Conservation (phyloP, 2,113 vertebrate genomes). For the Gnathonemus longibarbis region DNA sequence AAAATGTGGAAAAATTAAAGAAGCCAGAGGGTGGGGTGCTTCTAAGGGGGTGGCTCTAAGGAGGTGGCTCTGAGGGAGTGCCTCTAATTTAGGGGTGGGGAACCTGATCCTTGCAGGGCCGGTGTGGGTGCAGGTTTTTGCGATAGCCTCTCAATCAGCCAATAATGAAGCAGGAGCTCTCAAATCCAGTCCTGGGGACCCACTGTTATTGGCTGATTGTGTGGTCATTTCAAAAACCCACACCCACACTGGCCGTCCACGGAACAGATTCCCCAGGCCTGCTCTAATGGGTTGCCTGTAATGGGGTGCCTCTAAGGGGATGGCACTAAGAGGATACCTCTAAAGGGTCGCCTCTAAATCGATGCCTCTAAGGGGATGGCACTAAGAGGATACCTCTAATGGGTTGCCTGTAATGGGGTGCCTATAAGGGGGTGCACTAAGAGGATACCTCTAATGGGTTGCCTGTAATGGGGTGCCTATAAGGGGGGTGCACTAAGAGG, state of each 20-base stretch:
- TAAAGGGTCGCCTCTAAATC: background rate
- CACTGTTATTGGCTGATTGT: too few relatives aligned
- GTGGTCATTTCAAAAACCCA: too few relatives aligned
- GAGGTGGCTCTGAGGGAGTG: background rate
- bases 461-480: background rate
- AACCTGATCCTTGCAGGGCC: too few relatives aligned
- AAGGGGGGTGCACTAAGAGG: background rate
- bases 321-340: background rate
- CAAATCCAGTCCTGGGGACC: too few relatives aligned
- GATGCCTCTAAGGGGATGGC: too few relatives aligned
- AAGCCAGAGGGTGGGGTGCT: background rate
- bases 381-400: background rate
- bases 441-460: constrained; percentile 17
- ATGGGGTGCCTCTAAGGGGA: background rate
- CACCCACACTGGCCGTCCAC: too few relatives aligned
- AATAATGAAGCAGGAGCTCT: too few relatives aligned
- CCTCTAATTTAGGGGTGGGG: background rate
- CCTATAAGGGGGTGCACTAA: background rate
- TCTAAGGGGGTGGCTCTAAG: background rate
- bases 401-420: background rate
- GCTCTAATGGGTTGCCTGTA: background rate
- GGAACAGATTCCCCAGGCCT: too few relatives aligned
- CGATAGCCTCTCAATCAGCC: too few relatives aligned
- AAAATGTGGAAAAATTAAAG: constrained; percentile 11
- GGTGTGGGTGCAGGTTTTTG: too few relatives aligned